Evolutionary conservation across 2,113 vertebrate genomes (phyloP), one percentile per base, ranked within the genome.

Genomic region (Pionites leucogaster): DNA sequence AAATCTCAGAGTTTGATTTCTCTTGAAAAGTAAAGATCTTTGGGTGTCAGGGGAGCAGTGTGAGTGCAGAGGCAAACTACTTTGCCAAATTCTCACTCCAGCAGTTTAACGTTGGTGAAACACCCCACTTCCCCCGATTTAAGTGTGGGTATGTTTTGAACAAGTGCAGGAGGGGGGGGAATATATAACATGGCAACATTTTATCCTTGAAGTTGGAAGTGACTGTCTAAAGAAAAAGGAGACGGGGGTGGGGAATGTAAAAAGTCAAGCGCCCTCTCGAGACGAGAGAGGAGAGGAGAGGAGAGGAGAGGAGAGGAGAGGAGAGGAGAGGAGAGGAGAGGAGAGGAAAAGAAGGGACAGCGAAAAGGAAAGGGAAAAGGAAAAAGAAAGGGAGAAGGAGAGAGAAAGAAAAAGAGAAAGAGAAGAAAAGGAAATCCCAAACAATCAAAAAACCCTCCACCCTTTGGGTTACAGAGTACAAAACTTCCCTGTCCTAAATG

Each of bases 31-130:
- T 92, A 22, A 37, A 31, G 27, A 65, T 16, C 10, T 20, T 68
- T 10, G 11, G 16, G 7, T 57, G 28, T 35, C 6, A 10, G 14
- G 11, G 16, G 19, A n/a, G 4, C 1, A 14, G 12, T 10, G 4
- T 11, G 10, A 6, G 17, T 46, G 13, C 23, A 31, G 17, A 33
- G 33, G 2, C 4, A 91, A 88, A 82, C 63, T 71, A 53, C 55
- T 95, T 96, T 68, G 67, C 63, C 69, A 77, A 67, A 90, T 91
- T 93, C 76, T 82, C 64, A 39, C 20, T 46, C 16, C 8, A 93
- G 60, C 33, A 76, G 44, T 90, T 88, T 39, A 88, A 95, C 76
- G 94, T 95, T 5, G 4, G 17, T 70, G 18, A 82, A 82, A 39
- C 3, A 53, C 1, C 28, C 11, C 17, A 31, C 14, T 76, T 57